These are phyloP conservation scores for Hydrochoerus hydrochaeris DNA, from an alignment of 2,113 vertebrate species.

Conservation along the genomic window DNA sequence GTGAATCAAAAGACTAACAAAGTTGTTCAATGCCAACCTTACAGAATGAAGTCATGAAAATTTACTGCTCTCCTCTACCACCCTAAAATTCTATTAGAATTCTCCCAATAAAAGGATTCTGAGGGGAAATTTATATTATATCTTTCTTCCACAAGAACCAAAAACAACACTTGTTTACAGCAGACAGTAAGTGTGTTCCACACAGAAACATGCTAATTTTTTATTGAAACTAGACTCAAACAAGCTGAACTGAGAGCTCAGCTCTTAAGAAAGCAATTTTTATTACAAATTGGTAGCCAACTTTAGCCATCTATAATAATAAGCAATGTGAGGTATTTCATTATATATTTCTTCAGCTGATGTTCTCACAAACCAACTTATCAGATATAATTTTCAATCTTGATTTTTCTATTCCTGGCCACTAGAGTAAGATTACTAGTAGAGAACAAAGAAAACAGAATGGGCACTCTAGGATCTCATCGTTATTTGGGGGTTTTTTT, in stretches of 20 bases:
- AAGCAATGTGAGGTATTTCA: background rate
- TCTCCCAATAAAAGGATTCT: background rate
- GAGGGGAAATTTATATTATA: background rate
- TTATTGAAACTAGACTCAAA: constrained; percentile 8
- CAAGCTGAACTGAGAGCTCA: background rate
- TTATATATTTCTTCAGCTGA: background rate
- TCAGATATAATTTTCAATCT: background rate
- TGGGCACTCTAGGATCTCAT: background rate
- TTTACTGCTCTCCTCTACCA: background rate
- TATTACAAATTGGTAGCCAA: background rate
- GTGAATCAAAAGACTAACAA: background rate
- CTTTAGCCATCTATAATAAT: constrained; percentile 26
- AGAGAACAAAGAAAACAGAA: constrained; percentile 3
- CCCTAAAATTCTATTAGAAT: background rate
- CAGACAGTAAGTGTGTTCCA: background rate
- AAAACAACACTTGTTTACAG: background rate
- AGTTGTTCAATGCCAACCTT: background rate
- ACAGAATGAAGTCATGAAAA: background rate
- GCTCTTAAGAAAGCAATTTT: background rate
- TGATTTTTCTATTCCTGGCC: background rate
- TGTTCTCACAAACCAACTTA: background rate
- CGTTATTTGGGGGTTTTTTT: background rate
- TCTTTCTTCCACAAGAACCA: background rate
- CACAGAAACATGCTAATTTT: background rate
- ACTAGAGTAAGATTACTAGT: background rate